A percentile compares a stretch with the other conserved stretches of the same genome.
Conservation (phyloP, 2,113 vertebrate genomes). For the Pipra filicauda region DNA sequence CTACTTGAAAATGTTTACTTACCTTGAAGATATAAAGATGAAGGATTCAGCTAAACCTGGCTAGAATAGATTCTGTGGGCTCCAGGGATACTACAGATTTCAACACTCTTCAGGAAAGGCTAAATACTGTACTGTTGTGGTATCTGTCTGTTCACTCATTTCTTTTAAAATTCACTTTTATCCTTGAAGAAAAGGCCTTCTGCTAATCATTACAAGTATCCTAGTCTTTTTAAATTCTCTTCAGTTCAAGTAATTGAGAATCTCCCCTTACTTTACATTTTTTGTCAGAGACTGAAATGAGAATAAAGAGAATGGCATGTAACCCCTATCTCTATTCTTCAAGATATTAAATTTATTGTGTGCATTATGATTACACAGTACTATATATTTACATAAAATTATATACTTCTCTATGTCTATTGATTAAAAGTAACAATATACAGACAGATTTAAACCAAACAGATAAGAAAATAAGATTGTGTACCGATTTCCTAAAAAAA, state of each 20-base stretch:
- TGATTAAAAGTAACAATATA: not conserved
- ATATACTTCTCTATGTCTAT: not conserved
- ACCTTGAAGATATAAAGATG: not conserved
- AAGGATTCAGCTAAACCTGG: not conserved
- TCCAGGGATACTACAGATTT: not conserved
- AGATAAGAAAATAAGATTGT: not conserved
- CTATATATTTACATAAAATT: not conserved
- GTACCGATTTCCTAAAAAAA: not conserved
- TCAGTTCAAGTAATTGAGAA: not conserved
- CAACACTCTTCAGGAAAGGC: not conserved
- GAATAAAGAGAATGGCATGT: not conserved
- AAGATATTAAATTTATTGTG: not conserved
- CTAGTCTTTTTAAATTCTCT: not conserved
- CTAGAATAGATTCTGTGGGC: not conserved
- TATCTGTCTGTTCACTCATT: not conserved
- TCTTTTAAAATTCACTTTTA: not conserved
- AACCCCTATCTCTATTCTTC: not conserved
- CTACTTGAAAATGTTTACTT: not conserved
- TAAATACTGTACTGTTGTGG: not conserved
- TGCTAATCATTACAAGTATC: not conserved
- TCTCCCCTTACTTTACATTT: not conserved
- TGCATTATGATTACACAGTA: not conserved
- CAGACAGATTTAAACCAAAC: not conserved
- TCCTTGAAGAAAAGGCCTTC: not conserved
- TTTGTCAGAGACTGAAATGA: not conserved